phyloP scores from a whole-genome alignment of 2,888 invertebrate species.

The Agrochola lota region DNA sequence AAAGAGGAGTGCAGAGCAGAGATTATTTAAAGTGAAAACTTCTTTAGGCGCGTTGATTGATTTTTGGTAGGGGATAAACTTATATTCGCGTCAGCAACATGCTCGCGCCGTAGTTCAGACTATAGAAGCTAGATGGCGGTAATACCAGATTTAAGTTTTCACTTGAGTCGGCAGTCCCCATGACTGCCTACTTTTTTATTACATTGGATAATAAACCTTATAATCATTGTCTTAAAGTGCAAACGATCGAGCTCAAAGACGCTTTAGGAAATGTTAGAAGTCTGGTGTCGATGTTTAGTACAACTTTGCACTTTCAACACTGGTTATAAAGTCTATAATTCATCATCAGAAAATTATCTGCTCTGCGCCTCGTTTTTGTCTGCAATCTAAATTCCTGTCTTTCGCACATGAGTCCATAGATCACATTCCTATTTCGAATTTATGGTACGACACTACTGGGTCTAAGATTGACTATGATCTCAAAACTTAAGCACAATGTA shows the following conservation, averaged over 20 bases:
- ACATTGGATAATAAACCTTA: neutral
- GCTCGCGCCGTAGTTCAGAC: no score
- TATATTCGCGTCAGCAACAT: no score
- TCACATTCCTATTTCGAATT: conserved; percentile 56
- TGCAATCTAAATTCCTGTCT: conserved; percentile 2
- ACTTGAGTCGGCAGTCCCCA: no score
- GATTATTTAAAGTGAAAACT: no score
- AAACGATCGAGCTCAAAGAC: neutral
- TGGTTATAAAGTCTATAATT: neutral
- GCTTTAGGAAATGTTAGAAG: no score
- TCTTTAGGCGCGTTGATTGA: no score
- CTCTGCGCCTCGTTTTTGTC: neutral
- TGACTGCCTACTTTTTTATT: neutral
- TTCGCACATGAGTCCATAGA: conserved; percentile 32
- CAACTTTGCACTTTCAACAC: neutral
- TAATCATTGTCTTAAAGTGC: neutral
- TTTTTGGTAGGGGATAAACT: no score
- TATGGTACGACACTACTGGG: conserved; percentile 55
- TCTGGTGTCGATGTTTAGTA: neutral
- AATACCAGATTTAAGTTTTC: no score
- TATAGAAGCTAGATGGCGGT: no score
- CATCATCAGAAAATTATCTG: neutral
- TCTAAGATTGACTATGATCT: conserved; percentile 56
- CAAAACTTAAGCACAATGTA: conserved; percentile 52
- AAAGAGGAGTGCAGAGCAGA: neutral